Evolutionary conservation across 2,113 vertebrate genomes (phyloP).

Genomic region (Dipodomys merriami): DNA sequence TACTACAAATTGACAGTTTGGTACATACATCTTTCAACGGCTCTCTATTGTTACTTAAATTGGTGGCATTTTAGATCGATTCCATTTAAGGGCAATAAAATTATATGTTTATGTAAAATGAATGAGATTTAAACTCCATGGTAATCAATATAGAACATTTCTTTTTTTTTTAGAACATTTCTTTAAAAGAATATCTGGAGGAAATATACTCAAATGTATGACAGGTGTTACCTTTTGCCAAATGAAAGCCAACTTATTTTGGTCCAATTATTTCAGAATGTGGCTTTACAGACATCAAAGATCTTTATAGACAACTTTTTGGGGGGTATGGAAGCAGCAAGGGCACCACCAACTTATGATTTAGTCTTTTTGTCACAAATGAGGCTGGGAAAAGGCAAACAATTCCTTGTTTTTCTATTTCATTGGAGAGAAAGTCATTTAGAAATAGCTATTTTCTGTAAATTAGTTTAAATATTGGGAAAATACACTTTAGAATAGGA

Average conservation of each 20-base stretch:
- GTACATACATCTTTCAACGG: conserved; percentile 34
- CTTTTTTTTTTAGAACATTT: conserved; percentile 4
- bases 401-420: not conserved
- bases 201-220: not conserved
- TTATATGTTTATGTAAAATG: conserved; percentile 47
- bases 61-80: conserved; percentile 48
- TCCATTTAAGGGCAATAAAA: conserved; percentile 56
- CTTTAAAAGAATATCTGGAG: not conserved
- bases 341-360: not conserved
- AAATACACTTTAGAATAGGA: not conserved
- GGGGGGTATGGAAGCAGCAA: not conserved
- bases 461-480: not conserved
- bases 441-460: conserved; percentile 17
- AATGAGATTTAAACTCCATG: conserved; percentile 54
- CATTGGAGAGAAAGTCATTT: not conserved
- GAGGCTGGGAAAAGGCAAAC: not conserved
- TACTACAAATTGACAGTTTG: conserved; percentile 51
- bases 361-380: conserved; percentile 18
- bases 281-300: not conserved
- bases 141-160: conserved; percentile 56
- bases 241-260: conserved; percentile 18
- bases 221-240: not conserved
- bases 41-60: conserved; percentile 59
- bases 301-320: not conserved
- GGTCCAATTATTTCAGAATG: not conserved